phyloP scores from a whole-genome alignment of 64 coral and sea anemone genomes.

The Stylophora pistillata region DNA sequence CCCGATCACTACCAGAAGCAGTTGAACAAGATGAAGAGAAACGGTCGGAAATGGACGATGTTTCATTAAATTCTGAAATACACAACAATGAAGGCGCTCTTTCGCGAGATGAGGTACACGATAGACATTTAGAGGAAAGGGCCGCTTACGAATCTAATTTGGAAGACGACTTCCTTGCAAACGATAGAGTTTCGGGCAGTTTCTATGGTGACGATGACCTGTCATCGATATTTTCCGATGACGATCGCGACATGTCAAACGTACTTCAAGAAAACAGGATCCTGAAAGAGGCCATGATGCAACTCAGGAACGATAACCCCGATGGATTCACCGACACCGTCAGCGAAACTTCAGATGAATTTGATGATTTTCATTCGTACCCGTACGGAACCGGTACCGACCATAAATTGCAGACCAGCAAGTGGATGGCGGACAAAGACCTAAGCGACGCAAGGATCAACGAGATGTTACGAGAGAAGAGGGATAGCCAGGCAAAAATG shows the following conservation, averaged over 20 bases:
- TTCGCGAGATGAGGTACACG: background rate
- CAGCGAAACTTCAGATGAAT: constrained; percentile 73
- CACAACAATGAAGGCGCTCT: background rate
- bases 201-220: constrained; percentile 44
- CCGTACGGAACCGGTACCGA: background rate
- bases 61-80: background rate
- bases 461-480: constrained; percentile 51
- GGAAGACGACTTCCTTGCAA: background rate
- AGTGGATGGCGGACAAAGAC: constrained; percentile 54
- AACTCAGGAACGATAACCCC: constrained; percentile 49
- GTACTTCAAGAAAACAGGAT: constrained; percentile 47
- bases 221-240: constrained; percentile 67
- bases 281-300: constrained; percentile 49
- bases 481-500: constrained; percentile 43
- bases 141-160: background rate
- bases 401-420: constrained; percentile 20
- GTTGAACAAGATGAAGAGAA: background rate
- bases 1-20: background rate
- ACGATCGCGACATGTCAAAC: constrained; percentile 28
- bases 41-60: background rate
- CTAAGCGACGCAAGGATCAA: constrained; percentile 39
- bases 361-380: constrained; percentile 34
- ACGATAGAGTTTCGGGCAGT: background rate
- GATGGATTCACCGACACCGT: constrained; percentile 53
- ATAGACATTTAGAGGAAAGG: background rate